Base-by-base conservation (phyloP, 2,113 vertebrate species). In the Scartelaos histophorus region DNA sequence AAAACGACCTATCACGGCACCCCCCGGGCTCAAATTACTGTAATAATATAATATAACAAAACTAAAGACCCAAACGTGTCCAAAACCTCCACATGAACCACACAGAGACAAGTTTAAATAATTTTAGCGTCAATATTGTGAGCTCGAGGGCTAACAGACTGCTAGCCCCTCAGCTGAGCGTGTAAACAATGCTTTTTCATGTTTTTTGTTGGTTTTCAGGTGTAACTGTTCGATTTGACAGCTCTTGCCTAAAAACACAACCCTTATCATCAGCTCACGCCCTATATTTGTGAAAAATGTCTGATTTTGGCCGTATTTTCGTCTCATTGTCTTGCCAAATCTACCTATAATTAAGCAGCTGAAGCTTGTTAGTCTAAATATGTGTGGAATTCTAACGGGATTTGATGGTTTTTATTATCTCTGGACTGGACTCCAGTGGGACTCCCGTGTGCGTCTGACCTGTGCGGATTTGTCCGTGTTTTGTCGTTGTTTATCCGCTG, bases 1-100 rank as follows among this genome's bases (percentile, higher is more conserved):
- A 29, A 38, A 29, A 66, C 15, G 84, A 82, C 84, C 86, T 81
- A 75, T 73, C 73, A n/a, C 82, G 64, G 58, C 38, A 56, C 5
- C 43, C 17, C 12, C n/a, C 1, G 53, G 57, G 68, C 61, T 11
- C 1, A 75, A 38, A 69, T 34, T 24, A 6, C 38, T 12, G 22
- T 2, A 43, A 7, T 51, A 53, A 67, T 24, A 69, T 35, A 10
- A 24, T 3, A 54, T 19, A 69, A 11, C 66, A 22, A 25, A 58
- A 7, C 11, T 12, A 66, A 12, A 76, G 5, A 13, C 58, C 25
- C 0, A 3, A 21, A 56, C 34, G 29, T 0, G 3, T 56, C 0
- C 25, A 38, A 1, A 66, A 65, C 13, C 13, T 0, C 35, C n/a
- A 51, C 29, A 46, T 2, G 2, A 1, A 66, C 22, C 21, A n/a